Conservation (phyloP, 2,113 vertebrate genomes). For the Jacana jacana region DNA sequence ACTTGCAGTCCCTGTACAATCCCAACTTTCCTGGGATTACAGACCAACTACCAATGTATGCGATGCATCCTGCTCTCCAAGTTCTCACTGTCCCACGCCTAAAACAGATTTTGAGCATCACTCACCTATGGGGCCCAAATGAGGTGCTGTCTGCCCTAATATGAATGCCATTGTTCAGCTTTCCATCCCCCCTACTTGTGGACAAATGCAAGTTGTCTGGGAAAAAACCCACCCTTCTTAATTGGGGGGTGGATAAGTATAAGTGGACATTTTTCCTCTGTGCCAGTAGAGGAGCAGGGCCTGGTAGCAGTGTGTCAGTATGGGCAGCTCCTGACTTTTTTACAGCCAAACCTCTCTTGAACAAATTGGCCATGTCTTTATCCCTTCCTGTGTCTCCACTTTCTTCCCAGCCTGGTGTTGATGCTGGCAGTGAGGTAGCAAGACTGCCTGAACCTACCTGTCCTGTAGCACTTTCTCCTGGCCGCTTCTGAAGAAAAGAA, state of each 20-base stretch:
- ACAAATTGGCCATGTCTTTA: not conserved
- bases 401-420: not conserved
- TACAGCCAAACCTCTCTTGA: not conserved
- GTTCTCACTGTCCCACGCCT: not conserved
- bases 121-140: not conserved
- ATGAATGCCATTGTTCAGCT: not conserved
- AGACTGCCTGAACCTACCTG: not conserved
- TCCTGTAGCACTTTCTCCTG: not conserved
- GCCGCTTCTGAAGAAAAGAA: not conserved
- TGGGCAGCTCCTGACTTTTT: rapidly evolving
- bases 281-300: not conserved
- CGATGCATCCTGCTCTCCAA: not conserved
- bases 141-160: not conserved
- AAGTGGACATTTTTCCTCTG: not conserved
- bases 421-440: not conserved
- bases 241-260: not conserved
- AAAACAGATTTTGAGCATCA: not conserved
- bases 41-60: not conserved
- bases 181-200: not conserved
- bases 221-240: not conserved
- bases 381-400: not conserved
- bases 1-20: rapidly evolving
- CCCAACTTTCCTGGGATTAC: not conserved
- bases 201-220: not conserved
- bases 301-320: not conserved